A percentile compares a stretch with the other conserved stretches of the same genome.
Evolutionary conservation across 1,140 invertebrate genomes (phyloP).

Genomic region (Mylabris phalerata): DNA sequence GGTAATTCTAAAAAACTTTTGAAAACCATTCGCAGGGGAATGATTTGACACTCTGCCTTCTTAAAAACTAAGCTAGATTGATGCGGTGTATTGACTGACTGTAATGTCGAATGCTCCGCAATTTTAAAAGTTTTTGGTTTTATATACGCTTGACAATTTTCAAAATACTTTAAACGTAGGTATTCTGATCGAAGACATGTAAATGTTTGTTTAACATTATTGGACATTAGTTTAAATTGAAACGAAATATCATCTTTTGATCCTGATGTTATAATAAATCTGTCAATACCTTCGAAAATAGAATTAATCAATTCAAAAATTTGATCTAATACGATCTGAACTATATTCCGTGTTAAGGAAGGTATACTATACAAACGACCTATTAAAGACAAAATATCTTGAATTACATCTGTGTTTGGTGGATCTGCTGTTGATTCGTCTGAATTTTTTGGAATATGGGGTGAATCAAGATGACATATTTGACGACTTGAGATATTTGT

Average conservation of each 20-base stretch:
- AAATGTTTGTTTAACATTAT: neutral
- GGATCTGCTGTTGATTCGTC: neutral
- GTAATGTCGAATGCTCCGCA: too few species aligned
- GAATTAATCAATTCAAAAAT: neutral
- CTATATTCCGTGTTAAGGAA: neutral
- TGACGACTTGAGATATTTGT: neutral
- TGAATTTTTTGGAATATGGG: neutral
- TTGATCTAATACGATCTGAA: neutral
- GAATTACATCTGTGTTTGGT: neutral
- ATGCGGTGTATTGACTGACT: too few species aligned
- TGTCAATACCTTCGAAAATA: neutral
- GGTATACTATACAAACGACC: neutral
- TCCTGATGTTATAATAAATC: neutral
- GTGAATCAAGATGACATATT: neutral
- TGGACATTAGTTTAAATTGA: neutral
- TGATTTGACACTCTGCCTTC: constrained; percentile 1
- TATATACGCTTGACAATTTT: too few species aligned
- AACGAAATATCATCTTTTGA: neutral
- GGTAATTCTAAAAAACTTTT: constrained; percentile 1
- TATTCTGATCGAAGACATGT: neutral
- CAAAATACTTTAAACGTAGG: constrained; percentile 1
- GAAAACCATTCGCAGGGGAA: neutral
- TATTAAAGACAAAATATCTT: neutral
- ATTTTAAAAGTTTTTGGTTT: too few species aligned
- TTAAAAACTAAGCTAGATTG: neutral